Base-by-base conservation (phyloP, 92 coral and sea anemone genomes). In the Blastomussa wellsi region DNA sequence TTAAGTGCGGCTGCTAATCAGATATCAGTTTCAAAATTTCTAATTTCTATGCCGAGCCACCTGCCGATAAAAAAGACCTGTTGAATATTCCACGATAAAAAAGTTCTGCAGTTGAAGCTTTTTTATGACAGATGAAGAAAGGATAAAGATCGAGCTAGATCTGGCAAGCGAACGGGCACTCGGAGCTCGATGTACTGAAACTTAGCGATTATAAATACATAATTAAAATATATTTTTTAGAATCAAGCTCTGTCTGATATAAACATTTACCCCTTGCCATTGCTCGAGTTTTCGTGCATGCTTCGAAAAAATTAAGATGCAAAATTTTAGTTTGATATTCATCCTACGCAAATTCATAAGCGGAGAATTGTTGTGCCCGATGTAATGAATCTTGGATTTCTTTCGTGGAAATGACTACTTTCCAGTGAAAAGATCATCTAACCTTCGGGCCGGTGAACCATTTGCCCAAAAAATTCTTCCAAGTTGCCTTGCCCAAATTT, bases 1-100 rank as follows among this genome's bases (percentile, higher is more conserved):
- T 32, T 22, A 31, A 8, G 37, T 35, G 17, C 48, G 26, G 2
- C 10, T 10, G 20, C 19, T 66, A 66, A 12, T 66, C 6, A 68
- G 22, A 37, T 68, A 8, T 55, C n/a, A n/a, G 59, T 79, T 79
- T 64, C 83, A 57, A 38, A 79, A 79, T 79, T 38, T 26, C 12
- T 0, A 9, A 15, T 60, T 65, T 64, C 57, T 62, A 10, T 24
- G 52, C n/a, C n/a, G 53, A 64, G 38, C 73, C 83, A 79, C 83
- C 83, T 65, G 83, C 28, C 22, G 1, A 3, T 39, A 6, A 42
- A 15, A 60, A 38, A 33, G 39, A 64, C 83, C 74, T 60, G 72
- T 79, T 79, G 15, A 42, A 31, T 79, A n/a, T 68, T 29, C 59
- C 57, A 60, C n/a, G 41, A 41, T 35, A 10, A 62, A 37, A 44